phyloP scores from a whole-genome alignment of 92 coral and sea anemone species.

The Zoanthus sociatus region DNA sequence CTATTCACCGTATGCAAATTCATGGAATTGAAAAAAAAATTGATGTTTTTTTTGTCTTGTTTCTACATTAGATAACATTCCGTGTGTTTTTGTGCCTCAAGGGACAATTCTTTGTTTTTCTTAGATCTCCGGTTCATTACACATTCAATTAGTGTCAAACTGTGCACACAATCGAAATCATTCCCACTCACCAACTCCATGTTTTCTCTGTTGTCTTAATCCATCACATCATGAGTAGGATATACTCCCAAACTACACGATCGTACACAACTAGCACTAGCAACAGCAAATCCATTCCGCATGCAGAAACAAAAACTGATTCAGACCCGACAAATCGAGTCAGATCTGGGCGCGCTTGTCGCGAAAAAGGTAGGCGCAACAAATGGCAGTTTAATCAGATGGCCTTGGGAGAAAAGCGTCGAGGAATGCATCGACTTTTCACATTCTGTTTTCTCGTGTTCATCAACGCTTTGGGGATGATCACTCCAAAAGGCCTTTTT shows the following conservation, averaged over 20 bases:
- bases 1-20: conserved; percentile 35
- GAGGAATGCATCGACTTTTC: conserved; percentile 21
- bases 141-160: conserved; percentile 40
- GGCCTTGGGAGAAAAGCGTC: conserved; percentile 17
- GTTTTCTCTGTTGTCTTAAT: conserved; percentile 37
- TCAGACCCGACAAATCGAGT: conserved; percentile 36
- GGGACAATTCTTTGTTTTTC: conserved; percentile 29
- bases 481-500: background rate
- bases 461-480: background rate
- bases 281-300: conserved; percentile 4
- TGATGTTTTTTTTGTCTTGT: conserved; percentile 23
- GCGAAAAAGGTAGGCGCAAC: conserved; percentile 36
- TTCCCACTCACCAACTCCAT: background rate
- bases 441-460: conserved; percentile 27
- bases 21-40: background rate
- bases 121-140: conserved; percentile 23
- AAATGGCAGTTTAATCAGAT: conserved; percentile 31
- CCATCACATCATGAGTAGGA: conserved; percentile 32
- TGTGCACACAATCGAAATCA: background rate
- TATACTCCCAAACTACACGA: conserved; percentile 35
- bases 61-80: conserved; percentile 37
- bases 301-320: conserved; percentile 22
- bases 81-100: conserved; percentile 8
- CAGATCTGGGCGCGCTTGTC: conserved; percentile 38
- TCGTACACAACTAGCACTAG: conserved; percentile 30